Conservation (phyloP, 1,140 invertebrate genomes). For the Phthorimaea operculella region DNA sequence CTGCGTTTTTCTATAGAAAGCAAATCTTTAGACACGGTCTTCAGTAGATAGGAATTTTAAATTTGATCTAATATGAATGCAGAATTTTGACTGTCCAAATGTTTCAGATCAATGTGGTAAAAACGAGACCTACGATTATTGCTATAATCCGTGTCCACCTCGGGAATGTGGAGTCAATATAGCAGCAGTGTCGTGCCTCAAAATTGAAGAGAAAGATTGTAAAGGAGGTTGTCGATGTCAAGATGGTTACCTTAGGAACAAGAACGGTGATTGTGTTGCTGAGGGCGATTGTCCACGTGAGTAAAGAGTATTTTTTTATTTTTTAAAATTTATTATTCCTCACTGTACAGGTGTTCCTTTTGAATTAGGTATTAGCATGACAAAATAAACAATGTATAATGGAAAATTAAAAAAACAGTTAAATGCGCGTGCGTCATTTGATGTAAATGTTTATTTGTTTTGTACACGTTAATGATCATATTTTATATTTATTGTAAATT, state of each 20-base stretch:
- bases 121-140: not conserved
- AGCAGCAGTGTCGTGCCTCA: conserved; percentile 25
- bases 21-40: too few relatives aligned
- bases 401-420: too few relatives aligned
- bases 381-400: too few relatives aligned
- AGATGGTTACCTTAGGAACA: conserved; percentile 18
- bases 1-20: not conserved
- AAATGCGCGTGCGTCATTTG: too few relatives aligned
- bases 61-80: not conserved
- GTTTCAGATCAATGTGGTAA: not conserved
- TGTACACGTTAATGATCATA: too few relatives aligned
- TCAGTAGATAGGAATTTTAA: too few relatives aligned
- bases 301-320: too few relatives aligned
- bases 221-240: conserved; percentile 26
- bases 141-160: not conserved
- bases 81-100: not conserved
- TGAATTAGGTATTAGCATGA: too few relatives aligned
- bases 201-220: conserved; percentile 21
- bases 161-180: not conserved
- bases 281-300: not conserved
- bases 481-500: too few relatives aligned
- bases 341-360: too few relatives aligned
- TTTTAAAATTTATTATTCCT: too few relatives aligned
- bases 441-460: too few relatives aligned
- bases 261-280: conserved; percentile 12